A percentile compares a stretch with the other conserved stretches of the same genome.
Conservation (phyloP, 2,113 vertebrate species). For the Thamnophis sirtalis region DNA sequence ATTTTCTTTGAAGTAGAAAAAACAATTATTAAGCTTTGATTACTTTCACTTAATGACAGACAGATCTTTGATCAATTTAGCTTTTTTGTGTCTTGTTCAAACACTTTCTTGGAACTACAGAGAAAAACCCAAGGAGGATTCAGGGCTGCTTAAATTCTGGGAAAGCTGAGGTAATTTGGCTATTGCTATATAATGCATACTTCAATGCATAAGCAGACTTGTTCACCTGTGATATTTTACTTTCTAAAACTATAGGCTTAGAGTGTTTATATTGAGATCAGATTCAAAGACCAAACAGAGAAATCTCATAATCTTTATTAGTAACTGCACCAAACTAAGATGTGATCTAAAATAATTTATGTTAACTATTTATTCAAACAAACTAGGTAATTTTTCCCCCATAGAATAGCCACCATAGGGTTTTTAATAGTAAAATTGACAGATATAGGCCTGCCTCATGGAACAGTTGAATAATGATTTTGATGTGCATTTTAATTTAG, state of each 20-base stretch:
- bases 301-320: not conserved
- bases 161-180: slow-evolving; percentile 29
- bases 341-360: not conserved
- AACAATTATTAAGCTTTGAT: slow-evolving; percentile 70
- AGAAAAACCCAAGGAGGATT: slow-evolving; percentile 23
- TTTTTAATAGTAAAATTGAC: not conserved
- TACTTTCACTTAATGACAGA: slow-evolving; percentile 69
- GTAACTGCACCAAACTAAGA: not conserved
- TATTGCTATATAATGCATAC: slow-evolving; percentile 27
- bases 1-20: slow-evolving; percentile 76
- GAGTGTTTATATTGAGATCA: not conserved
- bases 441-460: not conserved
- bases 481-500: not conserved
- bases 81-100: slow-evolving; percentile 56
- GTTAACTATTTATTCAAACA: not conserved
- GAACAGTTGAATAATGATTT: not conserved
- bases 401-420: not conserved
- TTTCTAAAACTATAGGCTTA: slow-evolving; percentile 17
- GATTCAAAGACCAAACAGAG: not conserved
- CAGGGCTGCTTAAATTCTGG: not conserved
- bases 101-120: slow-evolving; percentile 54
- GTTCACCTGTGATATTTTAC: not conserved
- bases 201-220: not conserved
- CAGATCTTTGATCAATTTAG: slow-evolving; percentile 62
- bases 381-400: not conserved